A percentile compares a stretch with the other conserved stretches of the same genome.
phyloP scores from a whole-genome alignment of 2,113 vertebrate genomes.

The Pterophyllum scalare region DNA sequence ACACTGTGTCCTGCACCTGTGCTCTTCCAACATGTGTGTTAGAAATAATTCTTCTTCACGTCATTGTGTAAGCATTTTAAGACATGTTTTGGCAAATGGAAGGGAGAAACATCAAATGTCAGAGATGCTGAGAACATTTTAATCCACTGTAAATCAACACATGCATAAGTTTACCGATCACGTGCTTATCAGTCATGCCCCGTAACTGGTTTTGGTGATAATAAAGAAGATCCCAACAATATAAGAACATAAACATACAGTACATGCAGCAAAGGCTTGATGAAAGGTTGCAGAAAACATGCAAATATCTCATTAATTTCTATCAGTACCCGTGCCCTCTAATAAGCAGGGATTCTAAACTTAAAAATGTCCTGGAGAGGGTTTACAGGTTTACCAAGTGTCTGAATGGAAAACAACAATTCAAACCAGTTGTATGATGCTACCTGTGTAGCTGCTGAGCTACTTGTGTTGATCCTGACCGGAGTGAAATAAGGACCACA shows the following conservation, averaged over 20 bases:
- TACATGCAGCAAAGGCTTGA: background rate
- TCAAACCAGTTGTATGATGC: background rate
- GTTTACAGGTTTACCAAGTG: background rate
- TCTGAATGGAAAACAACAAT: background rate
- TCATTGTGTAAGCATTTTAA: background rate
- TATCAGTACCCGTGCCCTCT: no score
- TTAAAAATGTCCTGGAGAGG: background rate
- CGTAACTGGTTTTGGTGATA: background rate
- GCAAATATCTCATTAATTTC: no score
- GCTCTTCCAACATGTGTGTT: background rate
- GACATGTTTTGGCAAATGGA: background rate
- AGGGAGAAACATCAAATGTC: background rate
- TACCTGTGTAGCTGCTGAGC: background rate
- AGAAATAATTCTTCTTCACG: background rate
- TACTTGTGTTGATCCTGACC: background rate
- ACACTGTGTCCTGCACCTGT: constrained; percentile 44
- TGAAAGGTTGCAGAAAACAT: no score
- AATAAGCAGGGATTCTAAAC: background rate
- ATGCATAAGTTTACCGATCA: background rate
- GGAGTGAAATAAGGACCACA: background rate
- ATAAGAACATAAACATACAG: background rate
- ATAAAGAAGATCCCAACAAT: background rate
- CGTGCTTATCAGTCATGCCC: background rate
- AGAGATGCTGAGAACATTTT: background rate
- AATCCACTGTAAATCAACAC: background rate